Base-by-base conservation (phyloP, 2,797 vertebrate species). In the Sebastes melanostomus region DNA sequence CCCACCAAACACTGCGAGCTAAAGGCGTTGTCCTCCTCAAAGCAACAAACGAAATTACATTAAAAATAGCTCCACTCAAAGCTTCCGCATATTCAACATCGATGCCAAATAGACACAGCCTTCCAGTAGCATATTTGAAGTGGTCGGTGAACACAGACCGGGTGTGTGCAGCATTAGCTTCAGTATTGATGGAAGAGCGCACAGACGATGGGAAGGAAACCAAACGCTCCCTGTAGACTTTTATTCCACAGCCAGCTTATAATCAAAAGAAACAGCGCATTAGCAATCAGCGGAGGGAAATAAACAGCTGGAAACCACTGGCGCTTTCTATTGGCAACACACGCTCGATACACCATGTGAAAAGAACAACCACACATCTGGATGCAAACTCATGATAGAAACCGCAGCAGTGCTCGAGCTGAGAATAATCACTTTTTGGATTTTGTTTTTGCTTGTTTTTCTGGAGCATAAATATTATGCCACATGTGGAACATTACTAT, bases 261-360 rank as follows among this genome's bases (percentile, higher is more conserved):
- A 38, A 83, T 82, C 52, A 76, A 56, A 70, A 81, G 66, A 68
- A 46, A 8, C 55, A 58, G 66, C 32, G 18, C 59, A 68, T 80
- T 58, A 66, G 50, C 50, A 85, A 85, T 72, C 81, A 85, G 62
- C 69, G 16, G 59, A 66, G 68, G 52, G 20, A 81, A 75, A 80
- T 24, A 75, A 85, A 83, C 80, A 60, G 50, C 24, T 16, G 13
- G 42, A 75, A 52, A 42, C 69, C 72, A 24, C 72, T 14, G 32
- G 20, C 4, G 59, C 32, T 32, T 22, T 22, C 14, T 13, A 1
- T 3, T 25, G 10, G 24, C 30, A 62, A 50, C 50, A 52, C 20
- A n/a, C 50, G 7, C 50, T 52, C 50, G 8, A 52, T n/a, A 52
- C 20, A n/a, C 50, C 50, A 52, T 52, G 18, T n/a, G 20, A 52